Base-by-base conservation (phyloP, 1,140 invertebrate species). In the Trichonephila inaurata region DNA sequence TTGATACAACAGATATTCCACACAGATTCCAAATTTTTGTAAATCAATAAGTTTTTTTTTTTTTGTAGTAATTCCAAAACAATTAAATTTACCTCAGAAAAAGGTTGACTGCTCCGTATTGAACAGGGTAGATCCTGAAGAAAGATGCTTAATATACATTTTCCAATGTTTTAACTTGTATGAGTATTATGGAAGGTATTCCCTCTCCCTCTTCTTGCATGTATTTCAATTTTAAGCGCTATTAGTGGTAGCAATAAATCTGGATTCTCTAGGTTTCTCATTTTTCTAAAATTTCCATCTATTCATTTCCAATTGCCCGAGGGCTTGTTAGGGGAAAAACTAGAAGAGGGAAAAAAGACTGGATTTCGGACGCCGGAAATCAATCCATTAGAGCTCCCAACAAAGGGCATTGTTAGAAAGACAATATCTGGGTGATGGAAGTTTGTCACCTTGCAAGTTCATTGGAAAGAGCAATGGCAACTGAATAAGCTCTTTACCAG, bases 311-410 rank as follows among this genome's bases (percentile, higher is more conserved):
- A 69, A 14, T 28, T 24, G 66, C 66, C n/a, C 12, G n/a, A 69
- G 66, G 66, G 66, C n/a, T 28, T 28, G 21, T n/a, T n/a, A n/a
- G 21, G 21, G 64, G 12, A 66, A 66, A 21, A 66, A 66, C 24
- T 16, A 12, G 51, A 58, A 51, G 40, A 51, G 10, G 12, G 64
- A 40, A 58, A 7, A 18, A 58, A n/a, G 5, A 16, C 10, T 51
- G 10, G 51, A 16, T 83, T 64, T 40, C n/a, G 24, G 28, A 10
- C 10, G 60, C 86, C 86, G 86, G 86, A 88, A 88, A 88, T 88
- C 86, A 88, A 88, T 88, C 86, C 86, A 88, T 88, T 88, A 88
- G 61, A 88, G 7, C 62, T 64, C 61, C 64, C 44, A 44, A 64
- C 62, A 88, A 88, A 64, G 86, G 86, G 61, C 61, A 88, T 88